Percentiles rank a stretch among this genome's conserved stretches.
Evolutionary conservation across 2,113 vertebrate genomes (phyloP).

Genomic region (Octodon degus): DNA sequence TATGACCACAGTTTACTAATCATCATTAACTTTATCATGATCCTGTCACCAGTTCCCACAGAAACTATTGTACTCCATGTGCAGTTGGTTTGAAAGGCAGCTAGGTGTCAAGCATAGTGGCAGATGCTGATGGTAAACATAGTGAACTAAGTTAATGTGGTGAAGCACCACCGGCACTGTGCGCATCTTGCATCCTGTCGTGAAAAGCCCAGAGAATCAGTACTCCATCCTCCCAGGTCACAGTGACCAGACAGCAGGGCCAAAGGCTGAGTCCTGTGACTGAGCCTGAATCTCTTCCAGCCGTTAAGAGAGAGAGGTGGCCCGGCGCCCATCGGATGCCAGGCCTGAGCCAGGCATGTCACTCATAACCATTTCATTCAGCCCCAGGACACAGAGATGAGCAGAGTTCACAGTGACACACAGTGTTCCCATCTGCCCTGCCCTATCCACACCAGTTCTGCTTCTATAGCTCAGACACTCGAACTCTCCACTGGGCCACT

Average conservation of each 20-base stretch:
- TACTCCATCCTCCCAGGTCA: too few relatives aligned
- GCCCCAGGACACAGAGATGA: background rate
- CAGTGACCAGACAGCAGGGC: background rate
- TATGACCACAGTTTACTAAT: background rate
- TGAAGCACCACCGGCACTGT: background rate
- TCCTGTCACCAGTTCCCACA: background rate
- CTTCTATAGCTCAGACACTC: fast-evolving
- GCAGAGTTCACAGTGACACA: background rate
- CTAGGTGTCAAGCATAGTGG: background rate
- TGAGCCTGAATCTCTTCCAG: background rate
- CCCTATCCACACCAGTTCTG: background rate
- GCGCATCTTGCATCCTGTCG: background rate
- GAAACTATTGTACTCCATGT: background rate
- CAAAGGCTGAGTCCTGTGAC: fast-evolving
- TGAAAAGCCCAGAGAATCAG: background rate
- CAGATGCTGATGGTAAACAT: background rate
- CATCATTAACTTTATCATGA: background rate
- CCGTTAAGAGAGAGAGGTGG: too few relatives aligned
- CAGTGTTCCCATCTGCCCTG: background rate
- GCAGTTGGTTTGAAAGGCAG: background rate
- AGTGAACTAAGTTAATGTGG: background rate
- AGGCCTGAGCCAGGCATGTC: background rate
- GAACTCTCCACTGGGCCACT: background rate
- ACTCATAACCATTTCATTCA: background rate
- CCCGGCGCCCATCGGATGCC: too few relatives aligned